phyloP scores from a whole-genome alignment of 2,888 invertebrate species.

The Neuroscelio doddi region DNA sequence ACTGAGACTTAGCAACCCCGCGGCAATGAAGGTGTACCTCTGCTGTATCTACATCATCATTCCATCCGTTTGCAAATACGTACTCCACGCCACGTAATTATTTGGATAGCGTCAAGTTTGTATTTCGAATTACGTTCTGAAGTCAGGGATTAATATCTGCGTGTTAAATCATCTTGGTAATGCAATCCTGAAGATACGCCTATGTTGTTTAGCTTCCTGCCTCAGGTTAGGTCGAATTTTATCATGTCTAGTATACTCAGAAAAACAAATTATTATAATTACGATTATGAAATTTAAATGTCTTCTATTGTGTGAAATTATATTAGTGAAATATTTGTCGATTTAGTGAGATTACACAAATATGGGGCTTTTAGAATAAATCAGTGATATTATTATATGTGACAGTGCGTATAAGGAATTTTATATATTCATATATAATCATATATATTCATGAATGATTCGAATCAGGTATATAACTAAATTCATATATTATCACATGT shows the following conservation, averaged over 20 bases:
- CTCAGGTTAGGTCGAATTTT: slow-evolving; percentile 15
- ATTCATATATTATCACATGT: too few relatives aligned
- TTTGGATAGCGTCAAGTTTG: slow-evolving; percentile 38
- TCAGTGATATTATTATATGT: too few relatives aligned
- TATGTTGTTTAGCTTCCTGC: slow-evolving; percentile 19
- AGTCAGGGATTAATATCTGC: slow-evolving; percentile 32
- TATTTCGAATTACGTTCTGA: slow-evolving; percentile 37
- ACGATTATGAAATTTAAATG: not conserved
- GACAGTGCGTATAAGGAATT: too few relatives aligned
- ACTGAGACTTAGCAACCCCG: slow-evolving; percentile 43
- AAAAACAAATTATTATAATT: not conserved
- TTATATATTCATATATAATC: too few relatives aligned
- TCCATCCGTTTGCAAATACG: slow-evolving; percentile 38
- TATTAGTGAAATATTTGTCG: not conserved
- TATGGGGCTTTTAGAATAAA: too few relatives aligned
- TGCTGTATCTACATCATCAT: slow-evolving; percentile 24
- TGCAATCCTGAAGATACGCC: slow-evolving; percentile 23
- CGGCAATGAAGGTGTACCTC: slow-evolving; percentile 48
- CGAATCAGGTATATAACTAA: too few relatives aligned
- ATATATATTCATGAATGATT: too few relatives aligned
- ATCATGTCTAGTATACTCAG: not conserved
- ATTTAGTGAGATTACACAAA: too few relatives aligned
- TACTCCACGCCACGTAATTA: slow-evolving; percentile 34
- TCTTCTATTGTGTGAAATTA: not conserved
- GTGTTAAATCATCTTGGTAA: slow-evolving; percentile 33